Evolutionary conservation across 2,113 vertebrate species (phyloP), one percentile per base, ranked within the genome.

Genomic region (Aviceda subcristata): DNA sequence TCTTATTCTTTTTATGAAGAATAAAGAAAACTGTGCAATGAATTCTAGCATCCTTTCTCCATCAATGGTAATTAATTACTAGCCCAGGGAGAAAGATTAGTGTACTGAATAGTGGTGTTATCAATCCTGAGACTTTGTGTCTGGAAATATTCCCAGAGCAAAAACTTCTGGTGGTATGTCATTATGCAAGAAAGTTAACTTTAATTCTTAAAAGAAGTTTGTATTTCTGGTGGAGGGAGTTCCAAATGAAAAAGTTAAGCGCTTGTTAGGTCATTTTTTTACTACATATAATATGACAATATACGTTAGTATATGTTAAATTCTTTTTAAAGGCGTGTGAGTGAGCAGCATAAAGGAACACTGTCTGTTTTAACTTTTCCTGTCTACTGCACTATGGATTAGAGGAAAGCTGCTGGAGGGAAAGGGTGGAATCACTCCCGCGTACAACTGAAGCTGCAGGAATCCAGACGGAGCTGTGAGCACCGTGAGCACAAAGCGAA

Each of bases 61-160:
- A 20, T 46, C 79, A 76, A 27, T 41, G 11, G 23, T 63, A 77
- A 90, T 86, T 86, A 95, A 68, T 94, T 72, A 78, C 24, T 76
- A 68, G 8, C 50, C 41, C 3, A 4, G 18, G 53, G 53, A 75
- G 26, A 94, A 88, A 88, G 32, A 83, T 64, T 73, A 59, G 34
- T 80, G 17, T 67, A 73, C 19, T 76, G 57, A 68, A 73, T 34
- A 94, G n/a, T 22, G 10, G 15, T 77, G 24, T 81, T 94, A 83
- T 73, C 72, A 41, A 29, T 84, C 45, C 63, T 32, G 18, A 76
- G 45, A 81, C 38, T 79, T 86, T 50, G 17, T 39, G 9, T 53
- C 38, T 89, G 24, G 45, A 76, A 94, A 91, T 84, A 93, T 77
- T 89, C 68, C 63, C 39, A 76, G 53, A 73, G 53, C 50, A 73